Base-by-base conservation (phyloP, 2,888 invertebrate genomes). In the Drosophila monieri region DNA sequence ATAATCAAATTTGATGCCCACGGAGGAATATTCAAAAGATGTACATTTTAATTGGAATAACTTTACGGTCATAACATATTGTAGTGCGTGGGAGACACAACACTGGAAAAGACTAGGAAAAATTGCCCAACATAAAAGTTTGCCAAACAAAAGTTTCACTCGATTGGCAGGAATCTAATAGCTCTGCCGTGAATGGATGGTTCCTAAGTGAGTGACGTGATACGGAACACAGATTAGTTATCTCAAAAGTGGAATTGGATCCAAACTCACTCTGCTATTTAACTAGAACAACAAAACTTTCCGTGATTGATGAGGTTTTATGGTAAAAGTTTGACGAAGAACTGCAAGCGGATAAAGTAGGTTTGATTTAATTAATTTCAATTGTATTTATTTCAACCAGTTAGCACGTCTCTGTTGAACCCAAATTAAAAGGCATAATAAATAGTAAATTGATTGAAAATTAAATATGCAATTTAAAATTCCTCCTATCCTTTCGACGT, bases 101-200 rank as follows among this genome's bases (percentile, higher is more conserved):
- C 73, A 79, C 73, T 60, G 53, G 49, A 57, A 68, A 49, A 44
- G 51, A 41, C 43, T 37, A 37, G 5, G 44, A 44, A 14, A 75
- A 79, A 75, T 79, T 73, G 49, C 2, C 27, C 61, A 41, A 48
- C 61, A 43, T 8, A 46, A 58, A 58, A 60, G 59, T 60, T 60
- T n/a, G 23, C 15, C 51, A 61, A 15, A 25, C 60, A 18, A 46
- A 52, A 62, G 43, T 66, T 65, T 48, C 14, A 18, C 18, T 21
- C 37, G 37, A 60, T 51, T 60, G 60, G 35, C 51, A 14, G 18
- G 15, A 43, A 48, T 27, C 43, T 52, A 32, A 37, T 46, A 32
- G 43, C 37, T 52, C 44, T 10, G 21, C 35, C 35, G 14, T 27
- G 35, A 61, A 49, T 61, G 21, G 62, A 44, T 62, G n/a, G 35